Conservation (phyloP, 2,888 invertebrate genomes). For the Scaptomyza caliginosa region DNA sequence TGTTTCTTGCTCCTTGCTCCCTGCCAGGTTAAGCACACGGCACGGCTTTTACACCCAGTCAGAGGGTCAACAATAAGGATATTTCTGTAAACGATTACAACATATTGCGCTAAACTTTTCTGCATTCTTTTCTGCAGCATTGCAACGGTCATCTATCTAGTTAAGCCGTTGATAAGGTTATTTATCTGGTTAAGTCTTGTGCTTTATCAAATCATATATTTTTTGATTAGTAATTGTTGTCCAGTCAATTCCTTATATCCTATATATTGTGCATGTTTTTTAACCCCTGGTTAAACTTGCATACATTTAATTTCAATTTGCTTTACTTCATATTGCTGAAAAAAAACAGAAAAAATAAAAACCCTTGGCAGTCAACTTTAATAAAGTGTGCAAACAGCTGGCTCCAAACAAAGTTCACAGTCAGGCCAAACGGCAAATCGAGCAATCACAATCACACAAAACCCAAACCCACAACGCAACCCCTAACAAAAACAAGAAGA, state of each 20-base stretch:
- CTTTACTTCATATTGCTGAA: background rate
- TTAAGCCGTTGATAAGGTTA: too few species aligned
- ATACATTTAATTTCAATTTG: background rate
- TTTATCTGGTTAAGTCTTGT: too few species aligned
- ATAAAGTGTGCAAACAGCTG: conserved; percentile 44
- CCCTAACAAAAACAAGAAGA: conserved; percentile 4
- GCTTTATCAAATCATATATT: background rate
- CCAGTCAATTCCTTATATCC: background rate
- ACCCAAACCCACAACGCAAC: conserved; percentile 1
- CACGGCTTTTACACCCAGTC: background rate
- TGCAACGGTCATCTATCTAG: background rate
- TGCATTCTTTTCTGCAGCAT: background rate
- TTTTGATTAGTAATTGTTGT: background rate
- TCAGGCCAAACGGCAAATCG: conserved; percentile 23
- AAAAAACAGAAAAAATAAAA: background rate
- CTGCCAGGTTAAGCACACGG: conserved; percentile 14
- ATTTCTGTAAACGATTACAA: background rate
- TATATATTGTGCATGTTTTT: background rate
- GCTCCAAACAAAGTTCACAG: conserved; percentile 16
- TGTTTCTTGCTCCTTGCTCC: conserved; percentile 2
- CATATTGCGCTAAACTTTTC: background rate
- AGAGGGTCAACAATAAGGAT: background rate
- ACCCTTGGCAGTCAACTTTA: conserved; percentile 3
- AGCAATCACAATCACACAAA: conserved; percentile 34
- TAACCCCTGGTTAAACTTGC: background rate